Percentiles rank a stretch among this genome's conserved stretches.
Evolutionary conservation across 2,888 invertebrate species (phyloP).

Genomic region (Selenia dentaria): DNA sequence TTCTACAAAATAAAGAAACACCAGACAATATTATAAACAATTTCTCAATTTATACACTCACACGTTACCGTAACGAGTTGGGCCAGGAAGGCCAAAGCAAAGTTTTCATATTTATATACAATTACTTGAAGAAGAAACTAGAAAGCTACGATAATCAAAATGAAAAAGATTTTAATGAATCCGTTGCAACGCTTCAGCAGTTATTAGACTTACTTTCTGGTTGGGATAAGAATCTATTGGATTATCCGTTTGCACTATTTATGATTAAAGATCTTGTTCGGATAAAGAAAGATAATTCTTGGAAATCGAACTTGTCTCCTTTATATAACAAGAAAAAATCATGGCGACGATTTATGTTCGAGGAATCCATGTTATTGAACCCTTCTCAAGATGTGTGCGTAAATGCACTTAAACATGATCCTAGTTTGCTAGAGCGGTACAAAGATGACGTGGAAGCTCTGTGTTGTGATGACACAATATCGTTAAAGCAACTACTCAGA

Average conservation of each 20-base stretch:
- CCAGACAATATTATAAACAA: slow-evolving; percentile 49
- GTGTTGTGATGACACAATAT: slow-evolving; percentile 41
- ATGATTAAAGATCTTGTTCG: slow-evolving; percentile 51
- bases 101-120: slow-evolving; percentile 55
- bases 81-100: slow-evolving; percentile 45
- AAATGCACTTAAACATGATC: slow-evolving; percentile 67
- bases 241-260: slow-evolving; percentile 49
- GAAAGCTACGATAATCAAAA: slow-evolving; percentile 32
- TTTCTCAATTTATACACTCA: slow-evolving; percentile 46
- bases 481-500: slow-evolving; percentile 42
- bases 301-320: slow-evolving; percentile 41
- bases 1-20: slow-evolving; percentile 43
- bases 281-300: slow-evolving; percentile 47
- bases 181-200: slow-evolving; percentile 31
- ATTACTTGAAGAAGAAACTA: slow-evolving; percentile 37
- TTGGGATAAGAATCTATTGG: slow-evolving; percentile 53
- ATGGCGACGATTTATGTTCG: slow-evolving; percentile 61
- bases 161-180: slow-evolving; percentile 37
- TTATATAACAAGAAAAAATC: slow-evolving; percentile 62
- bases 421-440: slow-evolving; percentile 47
- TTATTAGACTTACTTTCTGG: slow-evolving; percentile 48
- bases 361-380: slow-evolving; percentile 54
- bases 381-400: slow-evolving; percentile 53
- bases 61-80: slow-evolving; percentile 40
- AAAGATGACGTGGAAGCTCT: slow-evolving; percentile 42